Evolutionary conservation across 1,140 invertebrate genomes (phyloP).

Genomic region (Sarcophaga peregrina): DNA sequence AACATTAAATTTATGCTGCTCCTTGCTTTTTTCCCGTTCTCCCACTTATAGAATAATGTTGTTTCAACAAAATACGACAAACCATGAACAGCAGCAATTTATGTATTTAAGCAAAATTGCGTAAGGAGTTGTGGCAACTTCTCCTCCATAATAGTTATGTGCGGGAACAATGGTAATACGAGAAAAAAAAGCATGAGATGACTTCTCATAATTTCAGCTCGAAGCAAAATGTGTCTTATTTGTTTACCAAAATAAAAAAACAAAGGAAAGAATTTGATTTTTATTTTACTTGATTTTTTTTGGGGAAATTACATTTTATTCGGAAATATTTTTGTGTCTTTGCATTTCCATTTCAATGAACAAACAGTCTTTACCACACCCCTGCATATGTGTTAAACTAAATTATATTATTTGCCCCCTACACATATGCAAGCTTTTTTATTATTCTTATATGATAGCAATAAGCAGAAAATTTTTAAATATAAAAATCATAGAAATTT

Average conservation of each 20-base stretch:
- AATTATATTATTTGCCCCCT: neutral
- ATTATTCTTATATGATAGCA: neutral
- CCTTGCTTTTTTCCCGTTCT: neutral
- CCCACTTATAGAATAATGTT: neutral
- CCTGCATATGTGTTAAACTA: neutral
- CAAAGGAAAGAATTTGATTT: neutral
- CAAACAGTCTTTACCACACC: constrained; percentile 12
- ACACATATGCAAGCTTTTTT: constrained; percentile 12
- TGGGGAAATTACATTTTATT: constrained; percentile 2
- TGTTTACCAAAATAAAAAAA: neutral
- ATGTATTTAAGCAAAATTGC: neutral
- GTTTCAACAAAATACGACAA: neutral
- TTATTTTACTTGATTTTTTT: neutral
- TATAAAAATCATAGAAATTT: constrained; percentile 7
- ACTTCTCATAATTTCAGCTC: neutral
- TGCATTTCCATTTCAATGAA: constrained; percentile 18
- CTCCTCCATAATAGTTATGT: neutral
- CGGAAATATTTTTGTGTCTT: neutral
- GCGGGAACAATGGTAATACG: neutral
- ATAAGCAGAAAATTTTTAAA: neutral
- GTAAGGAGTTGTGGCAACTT: neutral
- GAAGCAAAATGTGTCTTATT: neutral
- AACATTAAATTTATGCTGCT: constrained; percentile 61
- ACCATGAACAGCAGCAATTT: neutral
- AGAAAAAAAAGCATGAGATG: too few relatives aligned